A percentile compares a stretch with the other conserved stretches of the same genome.
Evolutionary conservation across 2,797 vertebrate species (phyloP).

Genomic region (Harpagifer antarcticus): DNA sequence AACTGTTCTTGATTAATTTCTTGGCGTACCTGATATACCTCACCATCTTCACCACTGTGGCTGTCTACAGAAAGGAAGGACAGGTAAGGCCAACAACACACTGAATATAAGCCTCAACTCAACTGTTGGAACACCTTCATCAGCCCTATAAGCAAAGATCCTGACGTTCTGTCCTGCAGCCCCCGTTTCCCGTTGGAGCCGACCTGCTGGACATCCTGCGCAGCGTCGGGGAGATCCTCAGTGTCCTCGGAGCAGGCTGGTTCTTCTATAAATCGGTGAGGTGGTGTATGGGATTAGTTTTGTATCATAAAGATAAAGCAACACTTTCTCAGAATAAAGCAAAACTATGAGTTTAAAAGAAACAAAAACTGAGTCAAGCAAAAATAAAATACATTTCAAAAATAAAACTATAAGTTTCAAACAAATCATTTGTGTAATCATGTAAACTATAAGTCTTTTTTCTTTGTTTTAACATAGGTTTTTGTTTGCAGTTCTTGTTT

Average conservation of each 20-base stretch:
- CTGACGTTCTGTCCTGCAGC: slow-evolving; percentile 52
- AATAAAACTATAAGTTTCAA: too few relatives aligned
- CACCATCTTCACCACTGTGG: slow-evolving; percentile 87
- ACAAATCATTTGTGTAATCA: too few relatives aligned
- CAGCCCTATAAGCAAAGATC: neutral
- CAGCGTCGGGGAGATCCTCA: slow-evolving; percentile 85
- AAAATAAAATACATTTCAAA: too few relatives aligned
- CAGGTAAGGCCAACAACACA: slow-evolving; percentile 70
- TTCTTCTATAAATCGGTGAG: slow-evolving; percentile 90
- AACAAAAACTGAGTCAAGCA: too few relatives aligned
- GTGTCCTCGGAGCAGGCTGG: slow-evolving; percentile 86
- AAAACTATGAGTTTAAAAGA: too few relatives aligned
- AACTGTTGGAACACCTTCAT: neutral
- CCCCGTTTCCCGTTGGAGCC: slow-evolving; percentile 79
- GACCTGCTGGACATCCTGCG: slow-evolving; percentile 78
- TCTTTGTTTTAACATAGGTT: too few relatives aligned
- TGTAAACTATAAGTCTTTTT: too few relatives aligned
- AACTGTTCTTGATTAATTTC: slow-evolving; percentile 91
- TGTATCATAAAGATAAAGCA: too few relatives aligned
- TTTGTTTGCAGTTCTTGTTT: too few relatives aligned
- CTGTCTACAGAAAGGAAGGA: slow-evolving; percentile 86
- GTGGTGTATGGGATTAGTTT: slow-evolving; percentile 32
- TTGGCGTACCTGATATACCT: slow-evolving; percentile 88
- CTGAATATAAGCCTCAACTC: neutral
- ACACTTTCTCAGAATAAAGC: too few relatives aligned